Base-by-base conservation (phyloP, 2,888 invertebrate genomes). In the Acleris emargana region DNA sequence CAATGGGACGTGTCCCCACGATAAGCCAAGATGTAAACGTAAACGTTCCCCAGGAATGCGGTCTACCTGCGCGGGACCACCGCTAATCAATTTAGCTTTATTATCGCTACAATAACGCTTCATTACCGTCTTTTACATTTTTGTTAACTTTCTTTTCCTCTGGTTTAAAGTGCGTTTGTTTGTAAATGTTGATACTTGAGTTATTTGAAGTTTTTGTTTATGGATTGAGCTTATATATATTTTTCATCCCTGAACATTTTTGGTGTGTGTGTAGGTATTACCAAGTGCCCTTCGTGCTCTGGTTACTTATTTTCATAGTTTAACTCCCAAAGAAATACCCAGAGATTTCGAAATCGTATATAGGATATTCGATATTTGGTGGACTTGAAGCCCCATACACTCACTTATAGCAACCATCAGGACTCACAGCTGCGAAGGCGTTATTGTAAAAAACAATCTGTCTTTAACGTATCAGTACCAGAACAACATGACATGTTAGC, bases 51-150 rank as follows among this genome's bases (percentile, higher is more conserved):
- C 38, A 75, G 89, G 91, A 91, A 90, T 91, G 92, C 85, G 86
- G 89, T 81, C 88, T 90, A 91, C 92, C 91, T 90, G 91, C 86
- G 83, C 83, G 82, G 83, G 89, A 84, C 87, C 87, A 84, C 87
- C 86, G 86, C 90, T 91, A 91, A 92, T 92, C 92, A 91, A 91
- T 89, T 91, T 91, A 91, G 83, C 88, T 88, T 89, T 90, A 91
- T 91, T 91, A 91, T 87, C 86, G 86, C 84, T 82, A 86, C 86
- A 86, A 89, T 88, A 89, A 88, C 86, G 87, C 86, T 89, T 89
- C 87, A 90, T 91, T 89, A 89, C 84, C n/a, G 77, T 81, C 81
- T 82, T 73, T 70, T 84, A 85, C 80, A 85, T 87, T 84, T 86
- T 84, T 84, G 76, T 67, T 86, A 80, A 87, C 87, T 86, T 81